phyloP scores from a whole-genome alignment of 2,113 vertebrate species.

The Tympanuchus pallidicinctus region DNA sequence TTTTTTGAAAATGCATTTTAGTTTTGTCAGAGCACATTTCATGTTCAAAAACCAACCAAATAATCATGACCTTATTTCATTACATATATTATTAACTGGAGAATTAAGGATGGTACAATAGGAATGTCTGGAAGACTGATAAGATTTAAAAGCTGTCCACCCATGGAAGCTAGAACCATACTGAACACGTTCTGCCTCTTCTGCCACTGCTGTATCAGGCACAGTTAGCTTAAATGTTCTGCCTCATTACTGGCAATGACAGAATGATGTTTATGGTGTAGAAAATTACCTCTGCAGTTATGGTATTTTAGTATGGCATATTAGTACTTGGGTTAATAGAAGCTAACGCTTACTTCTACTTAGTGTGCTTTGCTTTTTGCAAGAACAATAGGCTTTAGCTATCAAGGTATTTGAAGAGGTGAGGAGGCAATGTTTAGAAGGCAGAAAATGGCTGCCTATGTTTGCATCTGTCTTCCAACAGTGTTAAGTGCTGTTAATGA shows the following conservation, averaged over 20 bases:
- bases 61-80: not conserved
- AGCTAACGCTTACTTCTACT: not conserved
- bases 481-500: not conserved
- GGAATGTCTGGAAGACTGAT: not conserved
- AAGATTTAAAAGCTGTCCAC: not conserved
- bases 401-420: not conserved
- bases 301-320: not conserved
- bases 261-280: not conserved
- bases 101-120: not conserved
- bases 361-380: not conserved
- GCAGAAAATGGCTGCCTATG: not conserved
- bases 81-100: not conserved
- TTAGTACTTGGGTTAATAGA: not conserved
- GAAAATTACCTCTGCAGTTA: not conserved
- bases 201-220: not conserved
- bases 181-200: not conserved
- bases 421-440: not conserved
- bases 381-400: not conserved
- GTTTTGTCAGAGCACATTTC: not conserved
- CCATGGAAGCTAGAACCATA: not conserved
- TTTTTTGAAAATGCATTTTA: not conserved
- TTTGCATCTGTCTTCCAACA: not conserved
- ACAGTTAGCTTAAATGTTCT: not conserved
- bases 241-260: not conserved
- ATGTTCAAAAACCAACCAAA: not conserved